Conservation (phyloP, 1,140 invertebrate species). For the Lerema accius region DNA sequence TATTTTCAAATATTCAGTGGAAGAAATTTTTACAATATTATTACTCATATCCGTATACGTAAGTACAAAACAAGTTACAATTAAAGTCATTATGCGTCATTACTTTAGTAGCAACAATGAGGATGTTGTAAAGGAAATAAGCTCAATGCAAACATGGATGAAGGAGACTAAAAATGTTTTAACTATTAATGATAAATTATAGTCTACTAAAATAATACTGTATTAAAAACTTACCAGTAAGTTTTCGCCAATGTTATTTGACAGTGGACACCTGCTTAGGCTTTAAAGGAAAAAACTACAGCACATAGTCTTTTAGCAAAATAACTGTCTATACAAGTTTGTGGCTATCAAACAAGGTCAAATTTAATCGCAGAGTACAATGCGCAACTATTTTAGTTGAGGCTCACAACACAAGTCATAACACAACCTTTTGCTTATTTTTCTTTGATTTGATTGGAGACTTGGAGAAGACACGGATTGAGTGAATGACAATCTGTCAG, state of each 20-base stretch:
- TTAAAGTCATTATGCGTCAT: conserved; percentile 22
- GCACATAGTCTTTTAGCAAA: conserved; percentile 15
- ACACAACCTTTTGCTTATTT: conserved; percentile 4
- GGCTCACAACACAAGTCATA: conserved; percentile 3
- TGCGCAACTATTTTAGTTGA: conserved; percentile 22
- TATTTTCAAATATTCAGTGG: too few relatives aligned
- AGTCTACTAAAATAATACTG: too few relatives aligned
- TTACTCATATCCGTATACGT: conserved; percentile 1
- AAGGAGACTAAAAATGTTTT: conserved; percentile 1
- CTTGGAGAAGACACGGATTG: too few relatives aligned
- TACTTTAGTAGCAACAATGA: not conserved
- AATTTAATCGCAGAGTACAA: conserved; percentile 33
- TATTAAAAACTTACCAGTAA: conserved; percentile 2
- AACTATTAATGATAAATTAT: too few relatives aligned
- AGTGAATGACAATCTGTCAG: too few relatives aligned
- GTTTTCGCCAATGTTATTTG: not conserved
- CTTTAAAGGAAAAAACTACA: conserved; percentile 7
- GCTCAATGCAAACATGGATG: not conserved
- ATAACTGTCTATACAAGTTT: conserved; percentile 16
- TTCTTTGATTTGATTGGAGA: not conserved
- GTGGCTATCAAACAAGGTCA: conserved; percentile 33
- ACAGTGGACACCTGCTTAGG: not conserved
- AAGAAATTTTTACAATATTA: not conserved
- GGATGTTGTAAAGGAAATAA: not conserved
- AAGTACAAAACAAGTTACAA: not conserved